Evolutionary conservation across 2,888 invertebrate species (phyloP).

Genomic region (Coleophora deauratella): DNA sequence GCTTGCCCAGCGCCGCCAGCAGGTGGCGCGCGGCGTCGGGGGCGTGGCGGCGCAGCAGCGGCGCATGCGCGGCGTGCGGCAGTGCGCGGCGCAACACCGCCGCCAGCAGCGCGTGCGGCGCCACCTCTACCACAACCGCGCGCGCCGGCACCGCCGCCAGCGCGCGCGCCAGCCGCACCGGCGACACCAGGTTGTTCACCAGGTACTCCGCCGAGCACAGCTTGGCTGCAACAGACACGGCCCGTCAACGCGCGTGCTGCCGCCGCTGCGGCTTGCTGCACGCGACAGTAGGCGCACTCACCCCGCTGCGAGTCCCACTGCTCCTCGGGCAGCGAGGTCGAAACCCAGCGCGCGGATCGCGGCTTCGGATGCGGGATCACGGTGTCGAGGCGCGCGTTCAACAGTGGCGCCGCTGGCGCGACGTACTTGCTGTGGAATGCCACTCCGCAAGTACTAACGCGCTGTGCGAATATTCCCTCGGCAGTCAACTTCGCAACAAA

Average conservation of each 20-base stretch:
- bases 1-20: conserved; percentile 79
- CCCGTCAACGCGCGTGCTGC: too few species aligned
- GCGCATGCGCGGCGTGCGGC: conserved; percentile 82
- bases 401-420: conserved; percentile 86
- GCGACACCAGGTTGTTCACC: conserved; percentile 95
- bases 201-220: conserved; percentile 94
- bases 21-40: conserved; percentile 84
- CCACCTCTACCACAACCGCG: conserved; percentile 93
- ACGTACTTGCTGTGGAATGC: conserved; percentile 97
- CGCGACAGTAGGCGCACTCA: conserved; percentile 11
- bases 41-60: conserved; percentile 88
- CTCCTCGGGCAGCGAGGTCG: conserved; percentile 91
- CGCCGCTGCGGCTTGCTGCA: not conserved
- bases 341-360: conserved; percentile 90
- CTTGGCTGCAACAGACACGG: conserved; percentile 72
- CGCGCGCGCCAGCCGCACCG: conserved; percentile 94
- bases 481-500: conserved; percentile 80
- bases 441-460: conserved; percentile 88
- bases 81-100: conserved; percentile 92
- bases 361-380: conserved; percentile 87
- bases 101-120: conserved; percentile 95
- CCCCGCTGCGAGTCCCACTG: conserved; percentile 77
- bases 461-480: conserved; percentile 87
- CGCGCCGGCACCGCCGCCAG: conserved; percentile 88
- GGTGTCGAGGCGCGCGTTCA: conserved; percentile 83